Base-by-base conservation (phyloP, 1,140 invertebrate species). In the Drosophila subobscura region DNA sequence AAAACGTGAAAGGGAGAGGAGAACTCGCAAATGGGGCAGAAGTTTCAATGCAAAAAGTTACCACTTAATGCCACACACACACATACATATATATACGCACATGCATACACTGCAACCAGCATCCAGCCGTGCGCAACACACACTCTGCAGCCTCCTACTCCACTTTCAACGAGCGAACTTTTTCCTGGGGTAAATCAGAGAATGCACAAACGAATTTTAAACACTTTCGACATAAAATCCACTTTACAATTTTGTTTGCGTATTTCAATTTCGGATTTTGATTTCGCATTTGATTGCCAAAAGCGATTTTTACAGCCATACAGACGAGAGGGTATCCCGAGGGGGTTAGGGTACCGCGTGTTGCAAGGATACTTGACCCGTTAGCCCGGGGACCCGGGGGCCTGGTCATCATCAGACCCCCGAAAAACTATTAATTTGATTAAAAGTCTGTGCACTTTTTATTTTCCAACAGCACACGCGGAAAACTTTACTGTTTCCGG, bases 221-320 rank as follows among this genome's bases (percentile, higher is more conserved):
- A 80, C 81, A 77, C 77, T 80, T 80, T 74, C 57, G 47, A 57
- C 75, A 71, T 68, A 68, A 65, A 88, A 76, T 75, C 74, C 77
- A 88, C 58, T 86, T 86, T 60, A 86, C 57, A 86, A 85, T 81
- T 85, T 85, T 80, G 81, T 85, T 85, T 86, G 73, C 73, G 83
- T 81, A 77, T 81, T 86, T 85, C 81, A 77, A 86, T 86, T 84
- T 86, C 64, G 78, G 74, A 88, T 75, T 86, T 88, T 86, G 81
- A 88, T 86, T 85, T 88, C 73, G 64, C 54, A 71, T 81, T 81
- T 77, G 83, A 85, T 86, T 85, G 81, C 73, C 70, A 29, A 86
- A 86, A 81, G 74, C 83, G 58, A 65, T 78, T 85, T 81, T 80
- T 66, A 67, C 61, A 29, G 29, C 63, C 46, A 53, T n/a, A 44